A percentile compares a stretch with the other conserved stretches of the same genome.
phyloP scores from a whole-genome alignment of 2,113 vertebrate species.

The Sapayoa aenigma region DNA sequence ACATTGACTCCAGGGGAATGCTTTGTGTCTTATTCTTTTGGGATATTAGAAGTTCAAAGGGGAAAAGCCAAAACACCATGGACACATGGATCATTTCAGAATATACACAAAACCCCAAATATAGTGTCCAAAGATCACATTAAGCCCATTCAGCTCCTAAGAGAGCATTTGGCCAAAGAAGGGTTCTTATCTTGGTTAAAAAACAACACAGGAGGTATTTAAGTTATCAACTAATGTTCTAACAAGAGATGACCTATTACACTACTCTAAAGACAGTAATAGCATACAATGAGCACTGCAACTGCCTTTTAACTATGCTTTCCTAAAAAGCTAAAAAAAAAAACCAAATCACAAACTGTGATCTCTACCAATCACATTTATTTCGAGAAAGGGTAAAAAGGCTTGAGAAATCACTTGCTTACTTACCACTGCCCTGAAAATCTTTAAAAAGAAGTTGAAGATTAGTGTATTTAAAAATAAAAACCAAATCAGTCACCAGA shows the following conservation, averaged over 20 bases:
- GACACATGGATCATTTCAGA: neutral
- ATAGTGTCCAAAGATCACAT: neutral
- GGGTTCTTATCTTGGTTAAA: neutral
- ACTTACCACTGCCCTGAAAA: constrained; percentile 27
- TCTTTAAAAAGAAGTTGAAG: neutral
- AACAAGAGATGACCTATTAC: neutral
- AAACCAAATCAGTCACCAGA: neutral
- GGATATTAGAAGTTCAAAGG: neutral
- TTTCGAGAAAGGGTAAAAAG: neutral
- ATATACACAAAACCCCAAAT: neutral
- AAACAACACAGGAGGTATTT: neutral
- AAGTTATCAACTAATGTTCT: neutral
- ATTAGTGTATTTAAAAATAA: neutral
- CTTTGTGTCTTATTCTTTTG: neutral
- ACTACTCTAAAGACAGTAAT: neutral
- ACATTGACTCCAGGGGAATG: constrained; percentile 9
- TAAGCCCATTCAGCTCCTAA: neutral
- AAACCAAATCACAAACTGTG: neutral
- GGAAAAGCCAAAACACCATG: neutral
- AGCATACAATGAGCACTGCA: neutral
- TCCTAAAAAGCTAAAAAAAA: neutral
- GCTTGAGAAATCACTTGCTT: constrained; percentile 2
- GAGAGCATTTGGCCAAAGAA: neutral
- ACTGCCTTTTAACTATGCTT: neutral
- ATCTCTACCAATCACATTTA: neutral